Base-by-base conservation (phyloP, 2,888 invertebrate species). In the Neelides folsomi region DNA sequence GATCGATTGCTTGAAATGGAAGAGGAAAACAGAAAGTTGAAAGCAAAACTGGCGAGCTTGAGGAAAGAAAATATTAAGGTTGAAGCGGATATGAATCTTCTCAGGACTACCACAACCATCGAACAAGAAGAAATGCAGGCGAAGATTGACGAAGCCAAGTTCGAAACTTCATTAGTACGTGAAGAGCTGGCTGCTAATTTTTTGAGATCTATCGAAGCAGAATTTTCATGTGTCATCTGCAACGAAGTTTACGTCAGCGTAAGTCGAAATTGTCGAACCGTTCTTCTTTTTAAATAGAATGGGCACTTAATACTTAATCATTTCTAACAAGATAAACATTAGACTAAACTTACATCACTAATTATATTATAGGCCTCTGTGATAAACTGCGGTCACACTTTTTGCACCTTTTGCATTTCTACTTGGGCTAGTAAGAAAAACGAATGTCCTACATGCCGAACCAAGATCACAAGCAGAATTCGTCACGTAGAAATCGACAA, bases 181-280 rank as follows among this genome's bases (percentile, higher is more conserved):
- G 60, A 65, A 40, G 66, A 63, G 27, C 60, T 68, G 2, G 63
- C 70, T 13, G 62, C 67, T 35, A 72, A 75, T 64, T 73, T 78
- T 5, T 72, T 76, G 13, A 72, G 77, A 58, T 73, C 79, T 13
- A 74, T 82, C 75, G 79, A 84, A 65, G 75, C 75, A 62, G 84
- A 86, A 66, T 71, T 86, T 20, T 80, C 81, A 62, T 86, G 85
- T 68, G 78, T 79, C 57, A 79, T 86, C 50, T 86, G 86, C 66
- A 79, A 79, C 18, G 85, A 86, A 68, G 71, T 85, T 8, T 83
- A 83, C 67, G 75, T 85, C 1, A 73, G 76, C 67, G 74, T 68
- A 53, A 63, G 62, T 70, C n/a, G n/a, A n/a, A n/a, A n/a, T n/a
- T n/a, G n/a, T n/a, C n/a, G n/a, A n/a, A n/a, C n/a, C n/a, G n/a